Base-by-base conservation (phyloP, 2,888 invertebrate genomes). In the Empis livida region DNA sequence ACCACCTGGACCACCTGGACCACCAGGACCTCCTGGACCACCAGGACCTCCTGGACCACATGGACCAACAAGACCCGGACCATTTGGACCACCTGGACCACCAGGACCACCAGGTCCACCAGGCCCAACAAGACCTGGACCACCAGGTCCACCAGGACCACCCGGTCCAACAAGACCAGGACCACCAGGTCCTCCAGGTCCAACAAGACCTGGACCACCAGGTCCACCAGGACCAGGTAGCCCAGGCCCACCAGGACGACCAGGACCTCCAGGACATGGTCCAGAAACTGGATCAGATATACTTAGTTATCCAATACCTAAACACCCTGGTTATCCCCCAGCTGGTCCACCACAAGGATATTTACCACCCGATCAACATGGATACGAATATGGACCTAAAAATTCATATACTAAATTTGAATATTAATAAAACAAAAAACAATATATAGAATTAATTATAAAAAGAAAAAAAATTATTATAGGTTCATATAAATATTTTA, bases 1-100 rank as follows among this genome's bases (percentile, higher is more conserved):
- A 27, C 70, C 70, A 4, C 48, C 13, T 11, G 54, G 55, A 6
- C 54, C 54, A 17, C 46, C 43, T 0, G 54, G 55, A 14, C 55
- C 55, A 40, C 42, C 45, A 15, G 52, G 51, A 17, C 55, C 43
- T 30, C 49, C 48, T 11, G 54, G 56, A 15, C 47, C 53, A 32
- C 48, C 8, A n/a, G 51, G 49, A 9, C 30, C 43, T 37, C 35
- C 14, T 1, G 51, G 51, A 43, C 47, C 44, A 14, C 38, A 10
- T 32, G 46, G 41, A 9, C 39, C 41, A 46, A 15, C 16, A 15
- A 17, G 35, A 38, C 23, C 10, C 10, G 46, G 38, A 6, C 15
- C 40, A 8, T 5, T 3, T n/a, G 42, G 42, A 3, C 42, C 38
- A 30, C 45, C 53, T 5, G 53, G 52, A n/a, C 27, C 42, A 6